Base-by-base conservation (phyloP, 1,140 invertebrate genomes). In the Pantala flavescens region DNA sequence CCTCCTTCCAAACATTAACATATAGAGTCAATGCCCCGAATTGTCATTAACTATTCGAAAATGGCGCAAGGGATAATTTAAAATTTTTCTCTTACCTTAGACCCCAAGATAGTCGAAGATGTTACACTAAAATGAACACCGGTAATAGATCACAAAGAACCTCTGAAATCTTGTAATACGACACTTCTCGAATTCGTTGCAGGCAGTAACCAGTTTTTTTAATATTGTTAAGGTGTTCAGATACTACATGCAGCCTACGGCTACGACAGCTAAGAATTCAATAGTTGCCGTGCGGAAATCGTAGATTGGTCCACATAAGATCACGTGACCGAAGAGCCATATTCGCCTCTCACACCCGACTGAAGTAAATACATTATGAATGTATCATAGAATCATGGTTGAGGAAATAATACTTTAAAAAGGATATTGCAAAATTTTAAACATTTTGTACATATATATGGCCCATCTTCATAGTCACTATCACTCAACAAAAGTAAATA, bases 11-110 rank as follows among this genome's bases (percentile, higher is more conserved):
- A 63, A 63, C 49, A 63, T 63, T 63, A 63, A 16, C 49, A 63
- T 63, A 63, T 7, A 63, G 49, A 19, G 49, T 63, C 49, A 63
- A 63, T 63, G 49, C 49, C 49, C 49, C n/a, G 49, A 63, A 63
- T 63, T 63, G 49, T 63, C 49, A 63, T 63, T 63, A 63, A 63
- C 49, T 63, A 63, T 63, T 63, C 49, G 49, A 63, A 63, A 63
- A 63, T 63, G 49, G 49, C 49, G 49, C 49, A 63, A 63, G 49
- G 49, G n/a, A 16, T 12, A 21, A 63, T 63, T 63, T 63, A 3
- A 63, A 63, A 63, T 7, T 63, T 19, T 7, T 63, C 49, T 63
- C 49, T 63, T 63, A 63, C 49, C 49, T 63, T 63, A 5, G 2
- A 14, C 14, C 49, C 12, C 12, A 21, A 63, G n/a, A 7, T 1